Evolutionary conservation across 2,113 vertebrate species (phyloP).

Genomic region (Choloepus hoffmanni): DNA sequence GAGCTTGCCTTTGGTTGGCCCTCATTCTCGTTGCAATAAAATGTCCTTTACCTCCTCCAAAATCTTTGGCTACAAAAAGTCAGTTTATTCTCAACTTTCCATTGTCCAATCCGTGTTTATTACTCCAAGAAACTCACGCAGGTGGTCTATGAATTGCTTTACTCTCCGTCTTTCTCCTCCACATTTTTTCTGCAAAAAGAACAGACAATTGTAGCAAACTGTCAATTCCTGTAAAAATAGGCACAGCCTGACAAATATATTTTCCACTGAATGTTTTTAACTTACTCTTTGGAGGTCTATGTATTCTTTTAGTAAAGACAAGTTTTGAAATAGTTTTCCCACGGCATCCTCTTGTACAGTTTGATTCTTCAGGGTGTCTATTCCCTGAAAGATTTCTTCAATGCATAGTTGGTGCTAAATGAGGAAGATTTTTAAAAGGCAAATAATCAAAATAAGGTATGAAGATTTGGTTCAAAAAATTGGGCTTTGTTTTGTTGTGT

Average conservation of each 20-base stretch:
- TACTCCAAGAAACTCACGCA: constrained; percentile 72
- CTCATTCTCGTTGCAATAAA: not conserved
- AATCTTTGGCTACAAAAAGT: not conserved
- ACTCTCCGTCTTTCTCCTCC: constrained; percentile 62
- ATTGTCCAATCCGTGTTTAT: constrained; percentile 71
- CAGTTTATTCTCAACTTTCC: constrained; percentile 29
- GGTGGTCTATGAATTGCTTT: constrained; percentile 71
- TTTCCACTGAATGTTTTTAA: constrained; percentile 31
- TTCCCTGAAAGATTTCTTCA: constrained; percentile 79
- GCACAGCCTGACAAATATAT: not conserved
- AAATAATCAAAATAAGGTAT: constrained; percentile 1
- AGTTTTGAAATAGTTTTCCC: constrained; percentile 68
- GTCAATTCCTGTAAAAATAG: not conserved
- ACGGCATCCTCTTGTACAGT: constrained; percentile 31
- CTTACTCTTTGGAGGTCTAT: constrained; percentile 77
- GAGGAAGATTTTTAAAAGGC: constrained; percentile 37
- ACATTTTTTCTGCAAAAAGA: constrained; percentile 76
- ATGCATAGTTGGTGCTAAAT: constrained; percentile 83
- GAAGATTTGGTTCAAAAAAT: not conserved
- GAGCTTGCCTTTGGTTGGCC: not conserved
- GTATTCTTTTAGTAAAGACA: constrained; percentile 76
- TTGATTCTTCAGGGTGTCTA: constrained; percentile 74
- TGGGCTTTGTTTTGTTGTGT: constrained; percentile 2
- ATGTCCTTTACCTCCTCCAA: not conserved
- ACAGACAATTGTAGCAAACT: not conserved